Conservation (phyloP, 2,113 vertebrate genomes). For the Saguinus imperator region DNA sequence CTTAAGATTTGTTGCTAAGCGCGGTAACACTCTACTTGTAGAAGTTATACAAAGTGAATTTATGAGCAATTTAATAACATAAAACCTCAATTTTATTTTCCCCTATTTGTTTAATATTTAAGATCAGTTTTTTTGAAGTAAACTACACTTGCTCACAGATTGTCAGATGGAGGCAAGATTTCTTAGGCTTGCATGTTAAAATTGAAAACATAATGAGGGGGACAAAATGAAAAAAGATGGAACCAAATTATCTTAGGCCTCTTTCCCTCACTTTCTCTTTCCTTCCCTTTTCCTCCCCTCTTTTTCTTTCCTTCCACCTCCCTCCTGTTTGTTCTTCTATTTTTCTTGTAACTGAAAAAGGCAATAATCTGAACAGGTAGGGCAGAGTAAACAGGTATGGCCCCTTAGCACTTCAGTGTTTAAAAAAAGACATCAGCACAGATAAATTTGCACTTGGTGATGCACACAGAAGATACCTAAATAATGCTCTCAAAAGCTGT, state of each 20-base stretch:
- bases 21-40: neutral
- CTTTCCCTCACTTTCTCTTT: neutral
- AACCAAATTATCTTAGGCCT: neutral
- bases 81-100: slow-evolving; percentile 13
- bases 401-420: neutral
- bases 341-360: neutral
- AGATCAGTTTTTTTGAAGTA: neutral
- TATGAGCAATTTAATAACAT: neutral
- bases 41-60: slow-evolving; percentile 9
- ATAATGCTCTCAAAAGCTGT: neutral
- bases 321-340: neutral
- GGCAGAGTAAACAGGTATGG: neutral
- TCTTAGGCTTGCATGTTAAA: neutral
- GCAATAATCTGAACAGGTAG: neutral
- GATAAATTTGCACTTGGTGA: neutral
- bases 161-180: neutral
- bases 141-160: neutral
- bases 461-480: neutral
- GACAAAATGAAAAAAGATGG: neutral
- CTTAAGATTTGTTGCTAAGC: neutral
- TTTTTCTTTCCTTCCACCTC: neutral
- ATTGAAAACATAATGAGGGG: neutral
- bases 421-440: neutral
- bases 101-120: slow-evolving; percentile 38
- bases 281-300: neutral